Evolutionary conservation across 2,797 vertebrate species (phyloP).

Genomic region (Lacerta bilineata): DNA sequence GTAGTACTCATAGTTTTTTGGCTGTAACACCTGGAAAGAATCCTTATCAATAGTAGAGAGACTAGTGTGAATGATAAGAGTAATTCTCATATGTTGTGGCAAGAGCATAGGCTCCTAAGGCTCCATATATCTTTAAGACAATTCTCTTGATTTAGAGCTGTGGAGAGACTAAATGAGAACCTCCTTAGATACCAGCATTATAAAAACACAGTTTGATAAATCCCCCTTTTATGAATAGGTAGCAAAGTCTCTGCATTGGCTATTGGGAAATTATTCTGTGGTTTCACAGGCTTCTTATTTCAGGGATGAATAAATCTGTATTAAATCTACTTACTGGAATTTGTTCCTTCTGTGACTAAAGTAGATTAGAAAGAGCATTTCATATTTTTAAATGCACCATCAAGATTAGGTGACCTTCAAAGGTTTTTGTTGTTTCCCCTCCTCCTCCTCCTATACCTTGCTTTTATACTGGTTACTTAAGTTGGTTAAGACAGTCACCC

Average conservation of each 20-base stretch:
- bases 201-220: neutral
- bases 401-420: conserved; percentile 1
- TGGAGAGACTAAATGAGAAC: too few species aligned
- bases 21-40: neutral
- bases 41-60: neutral
- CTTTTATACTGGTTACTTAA: too few species aligned
- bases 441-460: too few species aligned
- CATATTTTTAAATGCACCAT: neutral
- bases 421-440: too few species aligned
- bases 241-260: too few species aligned
- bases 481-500: neutral
- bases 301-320: neutral
- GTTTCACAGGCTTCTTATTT: neutral
- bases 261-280: too few species aligned
- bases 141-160: neutral
- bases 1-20: neutral
- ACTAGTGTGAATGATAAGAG: neutral
- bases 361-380: neutral
- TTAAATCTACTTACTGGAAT: neutral
- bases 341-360: conserved; percentile 7
- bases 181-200: neutral
- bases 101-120: neutral
- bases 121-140: neutral
- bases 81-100: neutral
- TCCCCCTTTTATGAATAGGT: neutral